Evolutionary conservation across 2,888 invertebrate species (phyloP).

Genomic region (Drosophila dives): DNA sequence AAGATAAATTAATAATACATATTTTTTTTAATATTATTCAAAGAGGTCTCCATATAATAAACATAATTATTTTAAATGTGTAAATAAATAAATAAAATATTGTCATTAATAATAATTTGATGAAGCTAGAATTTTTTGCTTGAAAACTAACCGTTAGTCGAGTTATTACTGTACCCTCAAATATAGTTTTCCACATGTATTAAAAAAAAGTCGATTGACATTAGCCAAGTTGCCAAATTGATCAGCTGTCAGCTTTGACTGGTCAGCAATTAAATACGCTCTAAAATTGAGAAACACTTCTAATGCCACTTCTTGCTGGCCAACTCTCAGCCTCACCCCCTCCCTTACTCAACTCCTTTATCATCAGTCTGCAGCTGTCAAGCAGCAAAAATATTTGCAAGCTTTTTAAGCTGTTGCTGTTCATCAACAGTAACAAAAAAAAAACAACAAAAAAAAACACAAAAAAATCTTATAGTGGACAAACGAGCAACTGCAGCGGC

Average conservation of each 20-base stretch:
- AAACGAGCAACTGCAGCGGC: conserved; percentile 62
- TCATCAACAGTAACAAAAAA: conserved; percentile 26
- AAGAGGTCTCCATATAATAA: no score
- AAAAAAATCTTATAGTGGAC: conserved; percentile 37
- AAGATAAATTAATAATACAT: not conserved
- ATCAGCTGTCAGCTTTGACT: conserved; percentile 28
- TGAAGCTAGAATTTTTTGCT: not conserved
- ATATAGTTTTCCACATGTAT: conserved; percentile 51
- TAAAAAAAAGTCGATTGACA: not conserved
- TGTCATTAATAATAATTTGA: not conserved
- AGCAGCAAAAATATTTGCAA: conserved; percentile 27
- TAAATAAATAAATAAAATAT: no score
- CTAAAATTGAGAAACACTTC: conserved; percentile 9
- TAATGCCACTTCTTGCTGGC: not conserved
- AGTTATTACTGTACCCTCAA: not conserved
- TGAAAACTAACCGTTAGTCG: not conserved
- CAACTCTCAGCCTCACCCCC: not conserved
- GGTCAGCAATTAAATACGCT: conserved; percentile 36
- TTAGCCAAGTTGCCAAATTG: conserved; percentile 13
- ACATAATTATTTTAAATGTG: not conserved
- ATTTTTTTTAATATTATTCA: not conserved
- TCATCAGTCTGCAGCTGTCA: conserved; percentile 15
- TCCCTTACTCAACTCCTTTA: not conserved
- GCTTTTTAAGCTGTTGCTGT: conserved; percentile 24
- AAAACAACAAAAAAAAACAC: conserved; percentile 22